phyloP scores from a whole-genome alignment of 2,888 invertebrate genomes.

The Drosophila koepferae region DNA sequence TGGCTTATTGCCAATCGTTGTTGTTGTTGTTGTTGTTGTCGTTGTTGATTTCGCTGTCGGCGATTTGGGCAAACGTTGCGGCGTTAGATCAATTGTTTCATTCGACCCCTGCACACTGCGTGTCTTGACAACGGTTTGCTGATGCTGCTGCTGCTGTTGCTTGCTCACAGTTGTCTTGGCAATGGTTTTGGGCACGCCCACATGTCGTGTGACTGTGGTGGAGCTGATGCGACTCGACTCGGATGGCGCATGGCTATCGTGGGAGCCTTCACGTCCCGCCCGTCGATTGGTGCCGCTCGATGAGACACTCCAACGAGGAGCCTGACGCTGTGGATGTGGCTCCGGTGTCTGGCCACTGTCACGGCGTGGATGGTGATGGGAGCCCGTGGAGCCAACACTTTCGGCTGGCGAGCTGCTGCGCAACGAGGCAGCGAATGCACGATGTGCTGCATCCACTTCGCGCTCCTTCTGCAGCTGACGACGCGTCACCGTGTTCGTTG shows the following conservation, averaged over 20 bases:
- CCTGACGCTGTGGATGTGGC: conserved; percentile 57
- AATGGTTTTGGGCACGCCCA: conserved; percentile 66
- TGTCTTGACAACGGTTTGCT: conserved; percentile 64
- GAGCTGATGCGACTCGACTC: conserved; percentile 84
- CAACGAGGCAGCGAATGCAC: conserved; percentile 91
- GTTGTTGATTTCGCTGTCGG: conserved; percentile 14
- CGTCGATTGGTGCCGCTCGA: conserved; percentile 77
- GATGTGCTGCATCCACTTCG: conserved; percentile 89
- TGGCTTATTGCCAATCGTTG: conserved; percentile 30
- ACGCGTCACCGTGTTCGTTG: conserved; percentile 57
- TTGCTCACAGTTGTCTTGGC: conserved; percentile 60
- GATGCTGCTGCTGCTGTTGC: conserved; percentile 5
- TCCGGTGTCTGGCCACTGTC: conserved; percentile 84
- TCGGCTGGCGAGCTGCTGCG: conserved; percentile 89
- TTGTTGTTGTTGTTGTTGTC: not conserved
- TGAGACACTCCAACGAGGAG: conserved; percentile 82
- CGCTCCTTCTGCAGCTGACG: conserved; percentile 80
- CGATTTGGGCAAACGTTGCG: conserved; percentile 72
- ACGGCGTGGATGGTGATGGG: conserved; percentile 82
- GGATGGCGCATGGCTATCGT: conserved; percentile 83
- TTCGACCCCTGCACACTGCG: conserved; percentile 69
- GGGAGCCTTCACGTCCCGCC: conserved; percentile 83
- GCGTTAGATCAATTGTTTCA: conserved; percentile 73
- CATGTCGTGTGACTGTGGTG: conserved; percentile 81
- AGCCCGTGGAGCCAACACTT: conserved; percentile 77